phyloP scores from a whole-genome alignment of 2,888 invertebrate species.

The Trachelus stipa region DNA sequence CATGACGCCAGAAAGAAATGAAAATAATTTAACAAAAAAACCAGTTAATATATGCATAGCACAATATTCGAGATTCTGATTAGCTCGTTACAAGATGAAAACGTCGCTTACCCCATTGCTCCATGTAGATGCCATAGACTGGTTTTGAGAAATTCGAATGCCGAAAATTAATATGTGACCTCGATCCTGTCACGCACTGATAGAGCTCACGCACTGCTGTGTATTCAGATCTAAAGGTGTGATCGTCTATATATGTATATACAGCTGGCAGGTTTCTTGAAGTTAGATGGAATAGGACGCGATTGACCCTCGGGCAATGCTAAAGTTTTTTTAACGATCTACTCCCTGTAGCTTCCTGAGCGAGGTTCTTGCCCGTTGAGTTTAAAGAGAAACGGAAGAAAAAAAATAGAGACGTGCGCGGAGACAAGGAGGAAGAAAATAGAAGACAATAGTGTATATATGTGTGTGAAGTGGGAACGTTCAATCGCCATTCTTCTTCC shows the following conservation, averaged over 20 bases:
- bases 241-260: not conserved
- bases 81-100: not conserved
- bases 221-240: not conserved
- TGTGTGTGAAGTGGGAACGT: not conserved
- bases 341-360: not conserved
- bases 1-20: not conserved
- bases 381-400: not conserved
- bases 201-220: not conserved
- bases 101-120: not conserved
- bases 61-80: not conserved
- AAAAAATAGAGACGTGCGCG: not conserved
- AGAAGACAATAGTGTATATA: not conserved
- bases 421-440: not conserved
- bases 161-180: not conserved
- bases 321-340: not conserved
- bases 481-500: not conserved
- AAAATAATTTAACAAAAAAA: not conserved
- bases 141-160: not conserved
- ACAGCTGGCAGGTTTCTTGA: not conserved
- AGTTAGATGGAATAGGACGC: not conserved
- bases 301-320: not conserved
- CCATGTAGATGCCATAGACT: not conserved
- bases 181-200: not conserved
- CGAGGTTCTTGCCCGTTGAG: not conserved
- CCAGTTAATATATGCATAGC: not conserved